A percentile compares a stretch with the other conserved stretches of the same genome.
phyloP scores from a whole-genome alignment of 2,888 invertebrate genomes.

The Pollenia griseotomentosa region DNA sequence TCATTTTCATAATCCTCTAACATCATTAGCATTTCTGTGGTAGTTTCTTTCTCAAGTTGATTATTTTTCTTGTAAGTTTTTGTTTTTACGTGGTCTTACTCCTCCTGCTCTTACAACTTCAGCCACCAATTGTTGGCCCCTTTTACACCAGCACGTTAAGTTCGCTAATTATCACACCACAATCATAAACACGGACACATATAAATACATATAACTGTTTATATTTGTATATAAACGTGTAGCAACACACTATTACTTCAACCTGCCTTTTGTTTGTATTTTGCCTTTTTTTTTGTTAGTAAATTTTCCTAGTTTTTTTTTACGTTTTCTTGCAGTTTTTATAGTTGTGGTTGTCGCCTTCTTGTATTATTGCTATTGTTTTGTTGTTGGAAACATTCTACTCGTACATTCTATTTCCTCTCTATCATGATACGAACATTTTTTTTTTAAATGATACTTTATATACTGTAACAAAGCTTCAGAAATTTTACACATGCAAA shows the following conservation, averaged over 20 bases:
- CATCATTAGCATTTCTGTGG: slow-evolving; percentile 36
- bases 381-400: slow-evolving; percentile 3
- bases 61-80: slow-evolving; percentile 7
- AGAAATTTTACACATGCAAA: slow-evolving; percentile 31
- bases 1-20: slow-evolving; percentile 41
- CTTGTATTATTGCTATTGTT: not conserved
- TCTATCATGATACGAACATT: slow-evolving; percentile 24
- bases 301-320: not conserved
- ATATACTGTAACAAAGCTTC: not conserved
- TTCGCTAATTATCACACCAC: slow-evolving; percentile 65
- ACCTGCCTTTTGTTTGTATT: not conserved
- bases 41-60: slow-evolving; percentile 3
- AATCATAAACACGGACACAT: slow-evolving; percentile 60
- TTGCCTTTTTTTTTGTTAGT: slow-evolving; percentile 16
- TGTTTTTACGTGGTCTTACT: not conserved
- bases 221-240: not conserved
- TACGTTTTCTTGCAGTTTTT: slow-evolving; percentile 11
- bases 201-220: too few species aligned
- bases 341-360: not conserved
- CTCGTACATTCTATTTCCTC: slow-evolving; percentile 32
- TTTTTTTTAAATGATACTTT: slow-evolving; percentile 33
- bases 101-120: not conserved
- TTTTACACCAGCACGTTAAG: slow-evolving; percentile 30
- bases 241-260: slow-evolving; percentile 45
- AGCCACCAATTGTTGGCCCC: not conserved